These are phyloP conservation scores for Stegodyphus mimosarum DNA, from an alignment of 1,140 invertebrate species.

Conservation along the genomic window DNA sequence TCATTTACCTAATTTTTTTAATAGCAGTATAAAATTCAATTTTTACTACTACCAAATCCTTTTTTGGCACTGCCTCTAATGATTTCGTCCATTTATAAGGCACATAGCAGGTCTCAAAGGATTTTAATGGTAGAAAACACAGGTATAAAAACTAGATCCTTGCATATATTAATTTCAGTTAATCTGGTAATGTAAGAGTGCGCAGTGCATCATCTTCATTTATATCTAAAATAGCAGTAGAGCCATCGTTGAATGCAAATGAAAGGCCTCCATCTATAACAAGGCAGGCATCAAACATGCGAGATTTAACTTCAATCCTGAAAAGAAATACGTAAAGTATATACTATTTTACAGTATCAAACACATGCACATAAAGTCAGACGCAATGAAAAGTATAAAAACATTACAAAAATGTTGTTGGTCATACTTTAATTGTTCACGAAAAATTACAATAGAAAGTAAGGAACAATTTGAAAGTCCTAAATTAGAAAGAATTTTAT, in stretches of 20 bases:
- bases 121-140: neutral
- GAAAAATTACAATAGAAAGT: neutral
- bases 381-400: neutral
- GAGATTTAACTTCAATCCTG: constrained; percentile 82
- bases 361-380: neutral
- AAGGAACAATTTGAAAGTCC: neutral
- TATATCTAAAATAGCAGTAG: constrained; percentile 84
- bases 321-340: neutral
- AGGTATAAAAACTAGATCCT: neutral
- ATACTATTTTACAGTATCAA: neutral
- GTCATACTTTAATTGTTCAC: neutral
- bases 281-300: constrained; percentile 92
- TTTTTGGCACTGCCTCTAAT: neutral
- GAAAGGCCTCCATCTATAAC: constrained; percentile 97
- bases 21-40: neutral
- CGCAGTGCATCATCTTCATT: constrained; percentile 86
- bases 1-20: too few species aligned
- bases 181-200: constrained; percentile 76
- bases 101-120: neutral
- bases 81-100: neutral
- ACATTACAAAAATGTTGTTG: neutral
- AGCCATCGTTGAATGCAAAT: constrained; percentile 94
- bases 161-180: neutral
- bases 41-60: neutral
- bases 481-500: neutral